These are phyloP conservation scores for Hedychridium roseum DNA, from an alignment of 2,888 invertebrate genomes.

Conservation along the genomic window DNA sequence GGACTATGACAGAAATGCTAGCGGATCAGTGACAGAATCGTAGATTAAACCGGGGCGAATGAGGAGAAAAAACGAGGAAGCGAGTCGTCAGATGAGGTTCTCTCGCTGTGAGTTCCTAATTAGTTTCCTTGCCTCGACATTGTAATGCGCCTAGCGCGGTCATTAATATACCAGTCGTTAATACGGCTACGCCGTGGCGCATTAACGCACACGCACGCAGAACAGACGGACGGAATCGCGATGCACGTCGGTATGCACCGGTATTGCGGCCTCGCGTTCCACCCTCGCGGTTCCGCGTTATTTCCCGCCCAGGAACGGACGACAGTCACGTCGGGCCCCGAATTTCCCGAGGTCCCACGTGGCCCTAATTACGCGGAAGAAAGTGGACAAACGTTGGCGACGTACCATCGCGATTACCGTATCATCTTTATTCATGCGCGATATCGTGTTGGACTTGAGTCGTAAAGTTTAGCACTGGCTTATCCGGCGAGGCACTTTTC, in stretches of 20 bases:
- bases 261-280: conserved; percentile 1
- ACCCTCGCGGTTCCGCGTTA: conserved; percentile 2
- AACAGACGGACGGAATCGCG: too few relatives aligned
- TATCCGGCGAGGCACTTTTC: neutral
- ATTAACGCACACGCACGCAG: conserved; percentile 22
- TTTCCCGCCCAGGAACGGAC: conserved; percentile 1
- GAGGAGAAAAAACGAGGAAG: conserved; percentile 10
- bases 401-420: neutral
- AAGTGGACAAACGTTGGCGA: too few relatives aligned
- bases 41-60: neutral
- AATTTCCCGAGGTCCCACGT: neutral
- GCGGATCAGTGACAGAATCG: too few relatives aligned
- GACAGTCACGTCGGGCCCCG: neutral
- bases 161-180: conserved; percentile 37
- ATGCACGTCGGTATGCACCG: too few relatives aligned
- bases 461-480: neutral
- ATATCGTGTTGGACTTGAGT: neutral
- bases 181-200: conserved; percentile 23
- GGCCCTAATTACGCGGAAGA: too few relatives aligned
- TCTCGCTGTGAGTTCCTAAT: conserved; percentile 36
- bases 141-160: conserved; percentile 35
- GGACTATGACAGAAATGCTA: too few relatives aligned
- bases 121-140: conserved; percentile 37
- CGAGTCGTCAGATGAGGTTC: conserved; percentile 6
- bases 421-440: conserved; percentile 1